Evolutionary conservation across 2,888 invertebrate genomes (phyloP), one percentile per base, ranked within the genome.

Genomic region (Bruchidius siliquastri): DNA sequence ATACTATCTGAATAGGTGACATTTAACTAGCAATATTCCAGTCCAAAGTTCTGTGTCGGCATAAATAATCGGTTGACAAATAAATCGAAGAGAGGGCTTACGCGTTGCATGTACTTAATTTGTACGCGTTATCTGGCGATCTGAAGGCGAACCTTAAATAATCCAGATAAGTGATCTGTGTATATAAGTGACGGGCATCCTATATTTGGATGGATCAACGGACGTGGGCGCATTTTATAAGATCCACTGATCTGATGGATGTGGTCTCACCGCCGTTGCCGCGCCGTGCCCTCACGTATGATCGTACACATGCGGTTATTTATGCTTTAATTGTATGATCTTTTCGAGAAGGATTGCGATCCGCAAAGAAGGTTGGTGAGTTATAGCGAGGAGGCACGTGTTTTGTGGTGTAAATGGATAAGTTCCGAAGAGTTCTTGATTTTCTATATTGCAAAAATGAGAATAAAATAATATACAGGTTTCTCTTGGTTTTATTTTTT

Each of bases 71-170:
- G 13, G 13, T 49, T 49, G 49, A 49, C 49, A 49, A 49, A 49
- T 49, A 49, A 49, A 49, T 49, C 49, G 49, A 49, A 49, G 49
- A 49, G 49, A 49, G 49, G 49, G 49, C 49, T 49, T 49, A 49
- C 49, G 49, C 49, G 49, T 49, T 13, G 49, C 49, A 49, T 49
- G 49, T 49, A 49, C 72, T 77, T 77, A 77, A 78, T 79, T 79
- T 79, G 76, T 79, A 77, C 77, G 70, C 70, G 70, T 80, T 79
- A 80, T 80, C 80, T 75, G 71, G 67, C 68, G 67, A 80, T 80
- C 80, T 78, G 77, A 79, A 77, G 77, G 72, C 78, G 77, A 76
- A 78, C 78, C 76, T 79, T 79, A 80, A 80, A 80, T 80, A 79
- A 80, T 77, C 73, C 67, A 79, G 80, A 80, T 80, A 80, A 76